Percentiles rank a stretch among this genome's conserved stretches.
These are phyloP conservation scores for Allolobophora icterica DNA, from an alignment of 2,888 invertebrate species.

Conservation along the genomic window DNA sequence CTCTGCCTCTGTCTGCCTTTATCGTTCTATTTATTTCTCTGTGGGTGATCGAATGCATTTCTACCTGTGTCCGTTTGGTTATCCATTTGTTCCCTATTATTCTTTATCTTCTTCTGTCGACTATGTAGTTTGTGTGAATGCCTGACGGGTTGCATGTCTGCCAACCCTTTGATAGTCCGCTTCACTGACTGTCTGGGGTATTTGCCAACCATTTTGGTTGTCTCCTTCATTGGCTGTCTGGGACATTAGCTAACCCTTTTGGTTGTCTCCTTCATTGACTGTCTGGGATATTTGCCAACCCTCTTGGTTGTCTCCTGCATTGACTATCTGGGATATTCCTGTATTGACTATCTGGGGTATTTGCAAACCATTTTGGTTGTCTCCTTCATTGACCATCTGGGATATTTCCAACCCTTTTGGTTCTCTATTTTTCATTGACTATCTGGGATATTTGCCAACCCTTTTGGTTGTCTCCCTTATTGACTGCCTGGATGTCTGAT, in stretches of 20 bases:
- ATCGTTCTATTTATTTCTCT: neutral
- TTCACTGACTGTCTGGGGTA: neutral
- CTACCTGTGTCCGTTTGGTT: neutral
- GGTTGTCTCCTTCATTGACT: neutral
- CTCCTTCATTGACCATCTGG: neutral
- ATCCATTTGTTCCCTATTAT: no score
- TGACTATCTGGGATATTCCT: no score
- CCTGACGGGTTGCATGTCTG: neutral
- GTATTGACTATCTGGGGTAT: neutral
- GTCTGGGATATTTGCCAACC: no score
- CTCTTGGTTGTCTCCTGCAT: no score
- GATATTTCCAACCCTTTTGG: no score
- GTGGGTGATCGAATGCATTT: neutral
- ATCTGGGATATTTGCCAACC: neutral
- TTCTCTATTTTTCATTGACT: no score
- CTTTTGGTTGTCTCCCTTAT: neutral
- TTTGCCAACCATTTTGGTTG: no score
- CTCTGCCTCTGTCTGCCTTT: neutral
- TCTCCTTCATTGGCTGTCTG: neutral
- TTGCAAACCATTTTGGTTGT: neutral
- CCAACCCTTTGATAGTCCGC: neutral
- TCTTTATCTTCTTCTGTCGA: no score
- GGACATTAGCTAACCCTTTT: neutral
- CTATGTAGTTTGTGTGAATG: neutral
- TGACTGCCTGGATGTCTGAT: neutral